These are phyloP conservation scores for Drosophila sordidula DNA, from an alignment of 2,888 invertebrate species.

Conservation along the genomic window DNA sequence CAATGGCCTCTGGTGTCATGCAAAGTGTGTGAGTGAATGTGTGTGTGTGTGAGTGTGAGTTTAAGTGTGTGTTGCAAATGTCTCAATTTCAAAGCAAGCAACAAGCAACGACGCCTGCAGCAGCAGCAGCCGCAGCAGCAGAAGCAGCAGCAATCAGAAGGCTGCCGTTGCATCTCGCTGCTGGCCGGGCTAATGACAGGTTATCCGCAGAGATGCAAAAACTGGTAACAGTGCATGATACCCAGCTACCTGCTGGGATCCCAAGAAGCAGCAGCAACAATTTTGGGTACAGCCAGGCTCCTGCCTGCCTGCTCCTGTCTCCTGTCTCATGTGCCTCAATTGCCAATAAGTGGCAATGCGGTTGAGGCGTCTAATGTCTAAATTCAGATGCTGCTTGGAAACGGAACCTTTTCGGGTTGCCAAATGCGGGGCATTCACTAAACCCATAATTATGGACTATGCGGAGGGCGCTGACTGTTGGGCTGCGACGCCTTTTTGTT, in stretches of 20 bases:
- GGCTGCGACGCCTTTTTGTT: conserved; percentile 70
- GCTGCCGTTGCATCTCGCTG: conserved; percentile 32
- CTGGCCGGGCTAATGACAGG: conserved; percentile 72
- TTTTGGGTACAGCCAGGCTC: conserved; percentile 10
- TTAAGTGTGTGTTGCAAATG: conserved; percentile 61
- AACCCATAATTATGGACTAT: conserved; percentile 66
- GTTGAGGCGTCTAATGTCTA: conserved; percentile 76
- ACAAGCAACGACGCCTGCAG: conserved; percentile 49
- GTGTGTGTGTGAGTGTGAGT: conserved; percentile 2
- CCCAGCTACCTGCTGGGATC: conserved; percentile 72
- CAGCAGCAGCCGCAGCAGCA: conserved; percentile 19
- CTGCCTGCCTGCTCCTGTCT: too few relatives aligned
- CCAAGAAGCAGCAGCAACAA: conserved; percentile 28
- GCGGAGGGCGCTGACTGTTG: conserved; percentile 56
- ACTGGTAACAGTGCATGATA: conserved; percentile 69
- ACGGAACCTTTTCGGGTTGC: conserved; percentile 44
- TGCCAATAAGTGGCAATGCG: conserved; percentile 77
- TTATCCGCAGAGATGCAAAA: conserved; percentile 78
- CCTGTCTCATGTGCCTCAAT: conserved; percentile 28
- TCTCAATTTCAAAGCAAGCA: conserved; percentile 71
- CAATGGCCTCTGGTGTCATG: conserved; percentile 22
- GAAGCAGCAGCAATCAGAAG: conserved; percentile 47
- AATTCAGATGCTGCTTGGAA: conserved; percentile 61
- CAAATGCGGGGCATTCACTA: conserved; percentile 58
- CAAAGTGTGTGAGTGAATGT: conserved; percentile 12